Evolutionary conservation across 1,140 invertebrate species (phyloP), one percentile per base, ranked within the genome.

Genomic region (Neoseiulus cucumeris): DNA sequence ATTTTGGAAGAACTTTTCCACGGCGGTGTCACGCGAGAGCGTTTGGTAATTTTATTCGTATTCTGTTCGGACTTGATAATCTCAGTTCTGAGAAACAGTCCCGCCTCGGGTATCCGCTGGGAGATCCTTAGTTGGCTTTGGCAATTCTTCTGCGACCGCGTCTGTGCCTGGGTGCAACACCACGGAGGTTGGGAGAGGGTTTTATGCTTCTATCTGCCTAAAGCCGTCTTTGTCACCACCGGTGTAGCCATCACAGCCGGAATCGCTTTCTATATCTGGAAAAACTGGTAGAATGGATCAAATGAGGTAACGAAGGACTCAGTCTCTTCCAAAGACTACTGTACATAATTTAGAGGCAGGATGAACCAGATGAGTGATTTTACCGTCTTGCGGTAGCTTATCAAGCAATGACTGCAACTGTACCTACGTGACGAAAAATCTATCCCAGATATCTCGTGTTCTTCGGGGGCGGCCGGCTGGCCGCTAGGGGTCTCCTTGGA

Each of bases 51-150:
- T 17, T 20, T 59, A 5, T 59, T 59, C 22, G 25, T 18, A 17
- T 59, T 59, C 51, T 59, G 51, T 9, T 59, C 51, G 14, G 51
- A 59, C 9, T 33, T 59, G 14, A 59, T 59, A 25, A 59, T 59
- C 1, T 29, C 25, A 12, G 51, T 59, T 2, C 17, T 17, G 33
- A 17, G 51, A 14, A 25, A 14, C 17, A 33, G 33, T 22, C 45
- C 18, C 14, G 18, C 4, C 14, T 28, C 45, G 45, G 51, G 51
- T 2, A 59, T 59, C 33, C 51, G 51, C 2, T 59, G 51, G 51
- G 51, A 59, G 51, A 59, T 59, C 22, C 51, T 59, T 12, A 20
- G 51, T 1, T 59, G 51, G 51, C 25, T 59, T 1, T 59, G 51
- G 51, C 14, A 59, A 33, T 59, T 59, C 33, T 59, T 59, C 22